A percentile compares a stretch with the other conserved stretches of the same genome.
Evolutionary conservation across 2,888 invertebrate genomes (phyloP).

Genomic region (Erpobdella octoculata): DNA sequence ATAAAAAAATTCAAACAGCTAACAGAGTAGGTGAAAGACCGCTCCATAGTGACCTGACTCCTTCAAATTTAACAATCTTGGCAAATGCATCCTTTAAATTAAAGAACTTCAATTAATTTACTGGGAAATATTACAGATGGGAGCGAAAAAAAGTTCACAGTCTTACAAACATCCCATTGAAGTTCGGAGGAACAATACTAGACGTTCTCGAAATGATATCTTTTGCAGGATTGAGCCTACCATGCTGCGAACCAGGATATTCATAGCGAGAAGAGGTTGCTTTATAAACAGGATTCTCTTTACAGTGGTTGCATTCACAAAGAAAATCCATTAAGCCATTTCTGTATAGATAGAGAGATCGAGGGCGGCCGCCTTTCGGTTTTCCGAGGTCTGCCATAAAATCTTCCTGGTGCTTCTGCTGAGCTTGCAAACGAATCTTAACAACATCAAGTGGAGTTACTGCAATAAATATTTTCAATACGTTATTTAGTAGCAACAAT

Average conservation of each 20-base stretch:
- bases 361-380: constrained; percentile 56
- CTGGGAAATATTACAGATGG: no score
- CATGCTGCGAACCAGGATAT: no score
- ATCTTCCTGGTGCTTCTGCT: constrained; percentile 66
- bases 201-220: background rate
- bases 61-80: constrained; percentile 82
- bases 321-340: constrained; percentile 98
- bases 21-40: constrained; percentile 86
- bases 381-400: background rate
- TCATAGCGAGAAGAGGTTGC: background rate
- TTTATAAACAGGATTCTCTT: no score
- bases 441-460: constrained; percentile 99
- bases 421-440: constrained; percentile 90
- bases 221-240: no score
- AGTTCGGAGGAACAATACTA: constrained; percentile 47
- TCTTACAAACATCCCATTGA: constrained; percentile 58
- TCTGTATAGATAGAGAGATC: constrained; percentile 71
- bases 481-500: no score
- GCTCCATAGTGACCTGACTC: constrained; percentile 84
- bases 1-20: constrained; percentile 38
- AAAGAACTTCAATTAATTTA: no score
- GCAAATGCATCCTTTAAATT: constrained; percentile 77
- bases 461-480: no score
- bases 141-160: constrained; percentile 1
- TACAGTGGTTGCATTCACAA: constrained; percentile 34